Evolutionary conservation across 2,888 invertebrate genomes (phyloP).

Genomic region (Cheilosia variabilis): DNA sequence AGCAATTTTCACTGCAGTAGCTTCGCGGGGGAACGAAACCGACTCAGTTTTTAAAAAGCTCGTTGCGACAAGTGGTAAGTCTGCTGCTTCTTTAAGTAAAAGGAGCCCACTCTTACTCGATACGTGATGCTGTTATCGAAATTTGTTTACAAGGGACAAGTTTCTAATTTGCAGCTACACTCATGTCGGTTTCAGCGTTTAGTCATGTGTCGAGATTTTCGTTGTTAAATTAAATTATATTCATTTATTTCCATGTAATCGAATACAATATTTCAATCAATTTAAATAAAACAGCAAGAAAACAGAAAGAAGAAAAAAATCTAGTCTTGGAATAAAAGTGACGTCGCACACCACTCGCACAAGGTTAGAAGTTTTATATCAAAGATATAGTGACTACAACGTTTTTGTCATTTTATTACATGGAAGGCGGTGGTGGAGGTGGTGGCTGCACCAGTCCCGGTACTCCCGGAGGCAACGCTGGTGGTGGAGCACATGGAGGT

Average conservation of each 20-base stretch:
- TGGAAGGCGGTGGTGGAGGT: conserved; percentile 87
- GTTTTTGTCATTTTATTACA: conserved; percentile 37
- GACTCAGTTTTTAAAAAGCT: too few relatives aligned
- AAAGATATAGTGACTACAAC: too few relatives aligned
- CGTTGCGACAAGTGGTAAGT: too few relatives aligned
- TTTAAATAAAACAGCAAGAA: conserved; percentile 39
- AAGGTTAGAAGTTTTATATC: neutral
- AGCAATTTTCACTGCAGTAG: too few relatives aligned
- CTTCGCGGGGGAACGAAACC: too few relatives aligned
- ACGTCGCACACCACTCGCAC: conserved; percentile 36
- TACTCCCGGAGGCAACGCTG: conserved; percentile 84
- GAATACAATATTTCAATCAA: conserved; percentile 19
- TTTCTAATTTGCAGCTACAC: too few relatives aligned
- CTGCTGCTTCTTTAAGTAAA: too few relatives aligned
- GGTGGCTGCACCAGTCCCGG: conserved; percentile 87
- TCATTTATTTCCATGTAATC: conserved; percentile 36
- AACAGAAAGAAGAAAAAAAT: conserved; percentile 5
- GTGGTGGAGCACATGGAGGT: conserved; percentile 85
- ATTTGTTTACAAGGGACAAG: too few relatives aligned
- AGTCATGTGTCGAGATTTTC: neutral
- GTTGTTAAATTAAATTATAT: neutral
- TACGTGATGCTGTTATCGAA: too few relatives aligned
- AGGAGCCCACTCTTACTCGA: too few relatives aligned
- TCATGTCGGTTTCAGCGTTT: too few relatives aligned
- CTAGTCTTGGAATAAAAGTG: conserved; percentile 36